Base-by-base conservation (phyloP, 2,888 invertebrate genomes). In the Drosophila emarginata region DNA sequence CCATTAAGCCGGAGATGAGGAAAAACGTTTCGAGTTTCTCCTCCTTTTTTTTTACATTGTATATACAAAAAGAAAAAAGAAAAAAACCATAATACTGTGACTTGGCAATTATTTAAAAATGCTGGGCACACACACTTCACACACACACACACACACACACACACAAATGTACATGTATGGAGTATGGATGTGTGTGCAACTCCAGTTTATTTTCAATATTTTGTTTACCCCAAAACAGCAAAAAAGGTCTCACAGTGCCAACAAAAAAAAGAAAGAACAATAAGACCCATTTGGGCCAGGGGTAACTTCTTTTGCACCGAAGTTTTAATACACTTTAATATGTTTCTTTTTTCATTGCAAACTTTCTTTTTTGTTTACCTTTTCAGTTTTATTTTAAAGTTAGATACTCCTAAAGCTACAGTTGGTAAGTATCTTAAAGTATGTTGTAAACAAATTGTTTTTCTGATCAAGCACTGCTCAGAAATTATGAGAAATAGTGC, bases 101-200 rank as follows among this genome's bases (percentile, higher is more conserved):
- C 79, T 79, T 72, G 74, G 78, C 74, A 85, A 81, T 76, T 74
- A 87, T 81, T 85, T 85, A 79, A 85, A 83, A 86, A 85, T 74
- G 64, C 71, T 73, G 69, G 36, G 26, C 53, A 74, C 54, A 68
- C 64, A 65, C 52, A 36, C 32, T 32, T 11, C 9, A 32, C 11
- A 32, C 32, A 32, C 32, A 32, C 11, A 6, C 6, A 63, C 14
- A 28, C 23, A 59, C n/a, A 7, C 11, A 45, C n/a, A 60, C 14
- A 1, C n/a, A 64, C 45, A 67, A 50, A 53, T 28, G n/a, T 50
- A 40, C n/a, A 61, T 28, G 12, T 3, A 23, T 23, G 26, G 26
- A 26, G 26, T 26, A 26, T 5, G 26, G 26, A 51, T 59, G 28
- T 56, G 28, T 56, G 72, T 68, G 60, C 60, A 72, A 59, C 68